Evolutionary conservation across 2,113 vertebrate genomes (phyloP).

Genomic region (Talpa occidentalis): DNA sequence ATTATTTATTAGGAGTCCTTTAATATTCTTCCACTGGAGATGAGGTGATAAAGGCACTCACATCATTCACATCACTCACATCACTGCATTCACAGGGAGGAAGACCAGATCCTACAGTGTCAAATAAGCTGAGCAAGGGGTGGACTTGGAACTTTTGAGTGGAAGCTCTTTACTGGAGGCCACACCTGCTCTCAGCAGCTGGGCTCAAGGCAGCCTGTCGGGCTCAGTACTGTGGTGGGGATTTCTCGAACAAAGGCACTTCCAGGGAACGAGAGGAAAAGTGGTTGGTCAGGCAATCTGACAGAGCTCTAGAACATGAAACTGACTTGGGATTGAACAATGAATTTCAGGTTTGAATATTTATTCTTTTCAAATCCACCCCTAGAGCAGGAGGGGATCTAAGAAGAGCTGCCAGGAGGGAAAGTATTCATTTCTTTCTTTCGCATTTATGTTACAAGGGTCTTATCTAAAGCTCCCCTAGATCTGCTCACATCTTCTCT

Average conservation of each 20-base stretch:
- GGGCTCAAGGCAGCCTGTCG: background rate
- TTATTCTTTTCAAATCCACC: background rate
- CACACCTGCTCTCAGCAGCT: background rate
- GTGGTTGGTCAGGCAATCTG: accelerated
- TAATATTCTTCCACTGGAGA: background rate
- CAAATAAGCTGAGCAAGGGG: background rate
- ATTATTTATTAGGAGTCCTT: background rate
- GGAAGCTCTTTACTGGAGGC: background rate
- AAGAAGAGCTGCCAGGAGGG: background rate
- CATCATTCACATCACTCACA: too few species aligned
- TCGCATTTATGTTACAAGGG: background rate
- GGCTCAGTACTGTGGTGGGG: accelerated
- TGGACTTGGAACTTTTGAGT: background rate
- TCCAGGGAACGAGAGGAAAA: background rate
- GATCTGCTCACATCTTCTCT: background rate
- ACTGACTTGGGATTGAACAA: background rate
- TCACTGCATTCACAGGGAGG: background rate
- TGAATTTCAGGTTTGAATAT: background rate
- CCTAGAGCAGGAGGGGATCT: background rate
- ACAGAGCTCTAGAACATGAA: background rate
- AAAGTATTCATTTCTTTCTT: background rate
- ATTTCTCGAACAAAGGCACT: background rate
- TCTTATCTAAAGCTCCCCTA: background rate
- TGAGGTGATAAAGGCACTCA: background rate
- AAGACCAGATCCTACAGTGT: background rate